phyloP scores from a whole-genome alignment of 2,888 invertebrate genomes.

The Glyphotaelius pellucidus region DNA sequence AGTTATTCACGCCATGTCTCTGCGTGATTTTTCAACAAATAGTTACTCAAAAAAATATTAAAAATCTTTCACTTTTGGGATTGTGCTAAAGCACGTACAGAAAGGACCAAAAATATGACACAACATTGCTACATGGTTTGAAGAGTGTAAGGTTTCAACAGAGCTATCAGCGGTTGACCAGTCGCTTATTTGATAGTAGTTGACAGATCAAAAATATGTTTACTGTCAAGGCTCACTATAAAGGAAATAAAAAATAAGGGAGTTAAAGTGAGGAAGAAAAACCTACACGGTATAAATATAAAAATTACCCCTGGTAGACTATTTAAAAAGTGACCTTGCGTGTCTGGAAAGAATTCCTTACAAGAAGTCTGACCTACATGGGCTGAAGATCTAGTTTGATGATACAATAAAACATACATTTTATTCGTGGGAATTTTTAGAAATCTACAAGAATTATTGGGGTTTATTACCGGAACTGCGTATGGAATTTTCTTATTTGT shows the following conservation, averaged over 20 bases:
- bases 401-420: background rate
- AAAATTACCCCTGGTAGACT: background rate
- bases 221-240: background rate
- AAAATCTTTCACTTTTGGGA: no score
- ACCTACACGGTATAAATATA: background rate
- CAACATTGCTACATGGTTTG: no score
- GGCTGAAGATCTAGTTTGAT: background rate
- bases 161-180: background rate
- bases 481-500: no score
- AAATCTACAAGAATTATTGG: background rate
- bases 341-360: background rate
- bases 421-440: background rate
- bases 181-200: background rate
- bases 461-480: background rate
- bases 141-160: background rate
- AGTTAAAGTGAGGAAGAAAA: no score
- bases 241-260: background rate
- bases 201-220: background rate
- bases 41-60: no score
- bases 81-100: no score
- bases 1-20: no score
- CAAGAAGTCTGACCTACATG: background rate
- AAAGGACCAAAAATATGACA: no score
- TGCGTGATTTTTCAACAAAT: no score
- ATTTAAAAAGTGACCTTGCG: background rate